phyloP scores from a whole-genome alignment of 2,113 vertebrate species.

The Callospermophilus lateralis region DNA sequence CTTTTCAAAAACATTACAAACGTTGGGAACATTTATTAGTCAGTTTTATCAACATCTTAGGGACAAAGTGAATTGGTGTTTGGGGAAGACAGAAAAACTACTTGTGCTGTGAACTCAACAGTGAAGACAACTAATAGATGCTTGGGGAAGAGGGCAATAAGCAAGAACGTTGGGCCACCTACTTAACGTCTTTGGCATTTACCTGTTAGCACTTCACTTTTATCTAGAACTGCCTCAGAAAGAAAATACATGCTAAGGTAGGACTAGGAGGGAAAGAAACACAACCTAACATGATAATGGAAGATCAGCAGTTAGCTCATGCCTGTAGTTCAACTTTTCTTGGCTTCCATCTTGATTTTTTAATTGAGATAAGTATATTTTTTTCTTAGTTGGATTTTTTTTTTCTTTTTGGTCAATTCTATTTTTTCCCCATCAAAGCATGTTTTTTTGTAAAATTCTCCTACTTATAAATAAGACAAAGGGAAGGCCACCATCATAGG shows the following conservation, averaged over 20 bases:
- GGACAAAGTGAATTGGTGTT: neutral
- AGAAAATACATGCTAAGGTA: neutral
- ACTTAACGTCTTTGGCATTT: neutral
- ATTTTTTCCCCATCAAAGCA: neutral
- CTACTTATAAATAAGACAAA: neutral
- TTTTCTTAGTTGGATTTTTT: neutral
- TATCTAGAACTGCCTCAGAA: neutral
- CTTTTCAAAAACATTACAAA: neutral
- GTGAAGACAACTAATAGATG: neutral
- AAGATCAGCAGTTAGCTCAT: neutral
- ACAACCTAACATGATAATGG: neutral
- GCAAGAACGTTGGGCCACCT: neutral
- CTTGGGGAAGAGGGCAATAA: neutral
- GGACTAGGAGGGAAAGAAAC: neutral
- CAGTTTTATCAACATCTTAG: constrained; percentile 28
- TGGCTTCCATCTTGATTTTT: neutral
- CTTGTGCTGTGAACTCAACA: neutral
- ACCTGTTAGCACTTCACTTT: neutral
- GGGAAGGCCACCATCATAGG: neutral
- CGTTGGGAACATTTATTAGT: constrained; percentile 12
- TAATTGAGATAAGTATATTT: neutral
- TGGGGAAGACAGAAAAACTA: neutral
- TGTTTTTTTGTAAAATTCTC: neutral
- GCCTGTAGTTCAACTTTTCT: neutral
- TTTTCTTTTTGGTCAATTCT: neutral